These are phyloP conservation scores for Pangasianodon gigas DNA, from an alignment of 2,113 vertebrate species.

Conservation along the genomic window DNA sequence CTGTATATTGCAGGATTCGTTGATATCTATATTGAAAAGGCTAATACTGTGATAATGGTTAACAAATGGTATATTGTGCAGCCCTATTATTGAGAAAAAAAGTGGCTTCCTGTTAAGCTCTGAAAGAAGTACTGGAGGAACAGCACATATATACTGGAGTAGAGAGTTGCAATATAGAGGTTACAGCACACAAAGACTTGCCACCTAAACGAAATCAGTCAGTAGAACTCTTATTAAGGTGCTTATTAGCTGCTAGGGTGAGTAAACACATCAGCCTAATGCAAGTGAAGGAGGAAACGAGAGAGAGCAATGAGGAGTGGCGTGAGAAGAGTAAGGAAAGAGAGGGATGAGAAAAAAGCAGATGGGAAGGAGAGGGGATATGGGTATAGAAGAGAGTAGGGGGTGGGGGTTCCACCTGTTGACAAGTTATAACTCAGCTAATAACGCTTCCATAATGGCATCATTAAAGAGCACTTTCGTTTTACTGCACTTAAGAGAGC, in stretches of 20 bases:
- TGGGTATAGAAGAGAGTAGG: neutral
- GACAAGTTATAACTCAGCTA: constrained; percentile 34
- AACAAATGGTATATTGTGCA: neutral
- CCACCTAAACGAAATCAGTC: neutral
- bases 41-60: neutral
- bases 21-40: neutral
- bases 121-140: neutral
- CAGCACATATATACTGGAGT: neutral
- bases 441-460: constrained; percentile 33
- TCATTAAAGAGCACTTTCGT: constrained; percentile 46
- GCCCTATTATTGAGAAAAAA: neutral
- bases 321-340: neutral
- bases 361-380: neutral
- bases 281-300: neutral
- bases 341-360: neutral
- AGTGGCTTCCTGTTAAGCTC: neutral
- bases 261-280: constrained; percentile 24
- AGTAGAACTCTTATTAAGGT: neutral
- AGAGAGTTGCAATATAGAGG: neutral
- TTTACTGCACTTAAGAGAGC: constrained; percentile 42
- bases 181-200: neutral
- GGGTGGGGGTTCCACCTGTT: constrained; percentile 29
- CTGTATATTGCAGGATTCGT: neutral
- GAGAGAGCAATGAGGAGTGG: constrained; percentile 6
- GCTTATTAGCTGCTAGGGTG: neutral